Evolutionary conservation across 2,113 vertebrate species (phyloP).

Genomic region (Mugil cephalus): DNA sequence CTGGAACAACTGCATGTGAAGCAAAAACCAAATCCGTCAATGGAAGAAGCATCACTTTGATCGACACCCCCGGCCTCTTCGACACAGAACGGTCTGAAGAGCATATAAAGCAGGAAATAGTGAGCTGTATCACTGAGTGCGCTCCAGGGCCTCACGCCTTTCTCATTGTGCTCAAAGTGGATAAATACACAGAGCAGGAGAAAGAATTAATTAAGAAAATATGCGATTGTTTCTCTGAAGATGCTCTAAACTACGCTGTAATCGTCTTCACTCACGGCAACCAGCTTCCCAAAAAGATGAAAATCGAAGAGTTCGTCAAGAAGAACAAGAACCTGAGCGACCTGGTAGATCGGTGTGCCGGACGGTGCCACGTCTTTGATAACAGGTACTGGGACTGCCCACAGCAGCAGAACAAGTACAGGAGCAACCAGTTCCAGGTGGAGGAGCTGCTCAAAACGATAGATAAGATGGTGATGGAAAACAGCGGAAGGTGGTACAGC

Average conservation of each 20-base stretch:
- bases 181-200: constrained; percentile 43
- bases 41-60: constrained; percentile 42
- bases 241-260: constrained; percentile 37
- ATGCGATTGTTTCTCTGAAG: constrained; percentile 30
- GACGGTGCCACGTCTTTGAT: constrained; percentile 65
- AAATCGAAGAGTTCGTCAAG: constrained; percentile 52
- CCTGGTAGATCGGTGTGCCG: constrained; percentile 52
- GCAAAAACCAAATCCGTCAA: constrained; percentile 25
- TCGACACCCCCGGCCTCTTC: constrained; percentile 72
- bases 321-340: constrained; percentile 14
- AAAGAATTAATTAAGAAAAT: constrained; percentile 22
- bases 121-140: constrained; percentile 47
- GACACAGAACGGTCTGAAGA: constrained; percentile 28
- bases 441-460: constrained; percentile 50
- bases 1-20: constrained; percentile 42
- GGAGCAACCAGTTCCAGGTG: constrained; percentile 53
- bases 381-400: constrained; percentile 61
- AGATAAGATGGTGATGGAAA: constrained; percentile 46
- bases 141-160: constrained; percentile 68
- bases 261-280: constrained; percentile 71
- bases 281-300: constrained; percentile 11
- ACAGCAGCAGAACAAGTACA: constrained; percentile 3
- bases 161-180: constrained; percentile 67
- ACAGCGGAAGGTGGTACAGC: constrained; percentile 41
- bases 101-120: constrained; percentile 39